These are phyloP conservation scores for Melanotaenia maccullochi DNA, from an alignment of 2,797 vertebrate genomes.

Conservation along the genomic window DNA sequence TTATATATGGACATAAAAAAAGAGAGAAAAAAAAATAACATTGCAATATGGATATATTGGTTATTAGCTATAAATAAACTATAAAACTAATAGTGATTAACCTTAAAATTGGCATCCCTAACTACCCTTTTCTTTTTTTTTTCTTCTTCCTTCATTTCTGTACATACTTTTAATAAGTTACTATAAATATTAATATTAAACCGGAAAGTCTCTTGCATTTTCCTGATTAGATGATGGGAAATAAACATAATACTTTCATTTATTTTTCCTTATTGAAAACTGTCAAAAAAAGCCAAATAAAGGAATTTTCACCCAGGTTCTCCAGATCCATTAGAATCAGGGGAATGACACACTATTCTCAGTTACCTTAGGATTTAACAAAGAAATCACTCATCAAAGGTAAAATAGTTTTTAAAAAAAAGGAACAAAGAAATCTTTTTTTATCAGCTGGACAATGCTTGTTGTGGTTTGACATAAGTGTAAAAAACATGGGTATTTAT, in stretches of 20 bases:
- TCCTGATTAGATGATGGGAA: not conserved
- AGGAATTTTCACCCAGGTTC: not conserved
- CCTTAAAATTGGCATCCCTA: too few relatives aligned
- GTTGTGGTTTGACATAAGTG: too few relatives aligned
- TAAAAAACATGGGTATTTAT: too few relatives aligned
- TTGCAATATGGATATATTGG: not conserved
- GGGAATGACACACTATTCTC: not conserved
- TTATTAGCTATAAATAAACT: too few relatives aligned
- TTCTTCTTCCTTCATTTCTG: too few relatives aligned
- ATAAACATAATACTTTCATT: not conserved
- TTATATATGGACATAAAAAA: not conserved
- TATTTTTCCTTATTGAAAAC: not conserved
- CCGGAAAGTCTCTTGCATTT: not conserved
- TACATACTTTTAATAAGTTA: too few relatives aligned
- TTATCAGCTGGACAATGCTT: too few relatives aligned
- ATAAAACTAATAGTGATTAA: not conserved
- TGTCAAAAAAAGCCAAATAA: not conserved
- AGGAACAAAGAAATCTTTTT: too few relatives aligned
- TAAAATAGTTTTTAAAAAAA: too few relatives aligned
- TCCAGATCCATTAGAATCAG: not conserved
- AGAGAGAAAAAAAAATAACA: not conserved
- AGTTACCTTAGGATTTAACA: too few relatives aligned
- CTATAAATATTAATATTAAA: not conserved
- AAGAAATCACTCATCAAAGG: too few relatives aligned
- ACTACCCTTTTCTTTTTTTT: too few relatives aligned